Evolutionary conservation across 2,888 invertebrate species (phyloP), one percentile per base, ranked within the genome.

Genomic region (Iselma pallidipennis): DNA sequence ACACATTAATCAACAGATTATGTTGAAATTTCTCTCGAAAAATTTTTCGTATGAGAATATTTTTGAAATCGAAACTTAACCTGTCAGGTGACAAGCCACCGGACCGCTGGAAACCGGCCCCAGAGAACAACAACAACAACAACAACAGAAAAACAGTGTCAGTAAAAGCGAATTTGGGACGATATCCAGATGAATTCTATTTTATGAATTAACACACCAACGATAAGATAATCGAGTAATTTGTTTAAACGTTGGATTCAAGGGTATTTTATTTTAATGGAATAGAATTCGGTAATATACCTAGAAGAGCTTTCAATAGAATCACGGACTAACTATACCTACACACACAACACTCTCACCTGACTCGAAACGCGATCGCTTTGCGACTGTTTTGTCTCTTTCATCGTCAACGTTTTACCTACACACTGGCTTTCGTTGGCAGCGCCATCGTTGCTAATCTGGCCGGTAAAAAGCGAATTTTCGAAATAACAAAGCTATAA

Each of bases 1-100:
- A n/a, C n/a, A n/a, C n/a, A n/a, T n/a, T n/a, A n/a, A n/a, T n/a
- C n/a, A n/a, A n/a, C n/a, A n/a, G n/a, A n/a, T n/a, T n/a, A n/a
- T n/a, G n/a, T n/a, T n/a, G n/a, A n/a, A n/a, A n/a, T n/a, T n/a
- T n/a, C n/a, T n/a, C n/a, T n/a, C n/a, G n/a, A n/a, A n/a, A n/a
- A n/a, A n/a, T n/a, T n/a, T n/a, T n/a, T n/a, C n/a, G n/a, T n/a
- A n/a, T n/a, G n/a, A n/a, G n/a, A n/a, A n/a, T n/a, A n/a, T 4
- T 25, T 4, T 68, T 71, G 74, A 75, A 74, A 74, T 73, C 71
- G 73, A 75, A 73, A 73, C 73, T 71, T 71, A 74, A 73, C 71
- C 74, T 73, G 74, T 74, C 73, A 73, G 74, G 75, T 76, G 76
- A 76, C 76, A 71, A 65, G 19, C 42, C 42, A 42, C 19, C 42